Percentiles rank a stretch among this genome's conserved stretches.
phyloP scores from a whole-genome alignment of 2,113 vertebrate species.

The cattle (Bos taurus) region DNA sequence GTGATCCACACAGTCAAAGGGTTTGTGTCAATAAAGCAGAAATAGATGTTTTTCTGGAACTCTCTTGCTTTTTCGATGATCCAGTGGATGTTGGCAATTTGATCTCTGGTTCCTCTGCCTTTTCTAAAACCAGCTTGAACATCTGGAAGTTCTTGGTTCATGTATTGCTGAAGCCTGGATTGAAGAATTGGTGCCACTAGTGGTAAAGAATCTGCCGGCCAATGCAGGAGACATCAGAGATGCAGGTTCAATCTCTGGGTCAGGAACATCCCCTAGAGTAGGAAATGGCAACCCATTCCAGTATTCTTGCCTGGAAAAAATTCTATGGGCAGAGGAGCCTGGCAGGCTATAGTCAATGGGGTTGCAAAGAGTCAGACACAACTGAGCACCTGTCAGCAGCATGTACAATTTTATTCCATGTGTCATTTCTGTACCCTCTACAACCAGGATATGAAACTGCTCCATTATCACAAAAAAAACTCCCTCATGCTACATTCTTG shows the following conservation, averaged over 20 bases:
- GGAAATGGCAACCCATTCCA: background rate
- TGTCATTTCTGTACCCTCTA: background rate
- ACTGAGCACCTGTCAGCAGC: background rate
- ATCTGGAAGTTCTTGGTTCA: background rate
- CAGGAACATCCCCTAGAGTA: background rate
- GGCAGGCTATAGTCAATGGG: background rate
- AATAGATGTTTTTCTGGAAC: background rate
- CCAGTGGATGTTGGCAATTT: background rate
- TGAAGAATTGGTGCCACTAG: background rate
- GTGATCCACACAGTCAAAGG: background rate
- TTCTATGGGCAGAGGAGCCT: background rate
- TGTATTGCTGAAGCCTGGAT: background rate
- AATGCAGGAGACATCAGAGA: background rate
- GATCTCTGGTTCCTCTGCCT: background rate
- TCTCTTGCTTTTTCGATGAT: background rate
- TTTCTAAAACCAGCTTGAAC: background rate
- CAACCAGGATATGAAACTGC: background rate
- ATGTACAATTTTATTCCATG: background rate
- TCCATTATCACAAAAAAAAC: background rate
- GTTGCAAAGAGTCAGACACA: background rate
- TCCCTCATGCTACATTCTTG: background rate
- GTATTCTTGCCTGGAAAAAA: background rate
- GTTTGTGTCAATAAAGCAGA: background rate
- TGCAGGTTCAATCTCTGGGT: background rate
- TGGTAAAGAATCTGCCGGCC: background rate